Percentiles rank a stretch among this genome's conserved stretches.
Evolutionary conservation across 1,140 invertebrate genomes (phyloP).

Genomic region (Trichomalopsis sarcophagae): DNA sequence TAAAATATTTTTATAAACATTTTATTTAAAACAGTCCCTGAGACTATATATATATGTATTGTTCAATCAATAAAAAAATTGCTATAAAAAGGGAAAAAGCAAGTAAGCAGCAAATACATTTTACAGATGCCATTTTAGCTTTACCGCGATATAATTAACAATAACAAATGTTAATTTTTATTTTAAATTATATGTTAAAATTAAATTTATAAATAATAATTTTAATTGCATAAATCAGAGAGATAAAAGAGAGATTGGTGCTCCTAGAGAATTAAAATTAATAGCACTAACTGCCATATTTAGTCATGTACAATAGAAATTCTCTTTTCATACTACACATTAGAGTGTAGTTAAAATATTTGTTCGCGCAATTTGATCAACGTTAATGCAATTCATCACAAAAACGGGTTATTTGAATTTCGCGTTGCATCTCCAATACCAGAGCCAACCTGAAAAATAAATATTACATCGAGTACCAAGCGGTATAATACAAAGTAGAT

Average conservation of each 20-base stretch:
- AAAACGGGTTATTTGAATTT: constrained; percentile 74
- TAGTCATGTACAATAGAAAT: constrained; percentile 67
- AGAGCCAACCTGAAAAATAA: constrained; percentile 68
- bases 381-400: constrained; percentile 67
- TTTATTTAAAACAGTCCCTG: constrained; percentile 42
- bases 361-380: constrained; percentile 68
- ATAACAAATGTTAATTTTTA: constrained; percentile 74
- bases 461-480: constrained; percentile 19
- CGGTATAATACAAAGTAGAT: neutral
- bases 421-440: constrained; percentile 69
- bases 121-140: constrained; percentile 28
- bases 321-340: constrained; percentile 63
- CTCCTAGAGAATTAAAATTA: constrained; percentile 68
- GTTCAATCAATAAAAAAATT: constrained; percentile 47
- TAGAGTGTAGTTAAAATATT: constrained; percentile 63
- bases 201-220: constrained; percentile 55
- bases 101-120: constrained; percentile 48
- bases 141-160: constrained; percentile 54
- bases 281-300: constrained; percentile 70
- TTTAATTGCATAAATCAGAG: constrained; percentile 53
- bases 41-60: constrained; percentile 28
- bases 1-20: constrained; percentile 21
- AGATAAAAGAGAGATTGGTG: constrained; percentile 70
- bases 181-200: constrained; percentile 58
- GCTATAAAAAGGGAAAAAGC: constrained; percentile 42